These are phyloP conservation scores for Falco rusticolus DNA, from an alignment of 2,797 vertebrate genomes.

Conservation along the genomic window DNA sequence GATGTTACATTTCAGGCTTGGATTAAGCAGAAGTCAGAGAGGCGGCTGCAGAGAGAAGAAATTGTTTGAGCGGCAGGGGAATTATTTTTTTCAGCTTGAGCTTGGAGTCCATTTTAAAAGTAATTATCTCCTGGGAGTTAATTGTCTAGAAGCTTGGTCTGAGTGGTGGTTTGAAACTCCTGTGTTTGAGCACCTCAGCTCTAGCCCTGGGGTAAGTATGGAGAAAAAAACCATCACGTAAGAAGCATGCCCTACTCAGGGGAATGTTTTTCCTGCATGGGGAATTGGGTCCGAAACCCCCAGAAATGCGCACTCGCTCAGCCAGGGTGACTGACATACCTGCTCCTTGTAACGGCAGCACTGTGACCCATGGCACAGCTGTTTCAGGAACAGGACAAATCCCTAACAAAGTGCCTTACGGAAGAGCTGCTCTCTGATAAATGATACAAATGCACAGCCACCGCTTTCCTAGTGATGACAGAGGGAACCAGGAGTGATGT, in stretches of 20 bases:
- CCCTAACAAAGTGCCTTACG: background rate
- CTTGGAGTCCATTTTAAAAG: background rate
- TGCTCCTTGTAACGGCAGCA: background rate
- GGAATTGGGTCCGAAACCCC: background rate
- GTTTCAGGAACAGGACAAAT: background rate
- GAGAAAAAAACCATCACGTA: background rate
- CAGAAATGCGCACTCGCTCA: background rate
- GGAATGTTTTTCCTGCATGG: background rate
- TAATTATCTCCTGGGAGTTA: background rate
- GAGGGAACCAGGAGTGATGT: background rate
- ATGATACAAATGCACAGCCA: background rate
- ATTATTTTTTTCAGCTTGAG: background rate
- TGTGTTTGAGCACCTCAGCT: background rate
- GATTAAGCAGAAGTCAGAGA: background rate
- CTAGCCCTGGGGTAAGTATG: background rate
- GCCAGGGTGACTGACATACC: background rate
- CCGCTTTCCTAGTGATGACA: background rate
- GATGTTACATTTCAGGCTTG: background rate
- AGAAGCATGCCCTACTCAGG: fast-evolving
- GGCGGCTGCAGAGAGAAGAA: background rate
- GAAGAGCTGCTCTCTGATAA: background rate
- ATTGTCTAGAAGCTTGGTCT: background rate
- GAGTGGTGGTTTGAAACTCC: background rate
- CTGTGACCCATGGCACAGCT: background rate
- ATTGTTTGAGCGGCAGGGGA: background rate